Conservation (phyloP, 2,888 invertebrate genomes). For the Clanis bilineata region DNA sequence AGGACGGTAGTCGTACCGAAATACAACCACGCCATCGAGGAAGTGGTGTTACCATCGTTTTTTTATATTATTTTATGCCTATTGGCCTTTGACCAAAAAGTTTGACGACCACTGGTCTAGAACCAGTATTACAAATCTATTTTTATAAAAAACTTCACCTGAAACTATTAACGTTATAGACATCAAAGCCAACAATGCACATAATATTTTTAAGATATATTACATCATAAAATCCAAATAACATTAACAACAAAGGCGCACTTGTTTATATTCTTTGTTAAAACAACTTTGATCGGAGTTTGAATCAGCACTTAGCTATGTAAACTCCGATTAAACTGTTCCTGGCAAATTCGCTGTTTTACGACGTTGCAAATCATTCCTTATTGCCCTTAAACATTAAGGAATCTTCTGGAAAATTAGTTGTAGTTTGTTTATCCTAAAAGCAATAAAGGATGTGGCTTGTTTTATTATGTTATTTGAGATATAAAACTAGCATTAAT, state of each 20-base stretch:
- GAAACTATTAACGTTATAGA: background rate
- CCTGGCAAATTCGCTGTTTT: constrained; percentile 13
- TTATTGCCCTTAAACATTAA: constrained; percentile 13
- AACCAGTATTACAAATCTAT: background rate
- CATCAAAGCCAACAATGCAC: constrained; percentile 8
- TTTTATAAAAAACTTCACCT: background rate
- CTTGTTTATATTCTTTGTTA: constrained; percentile 1
- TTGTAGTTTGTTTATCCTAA: background rate
- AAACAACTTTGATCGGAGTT: constrained; percentile 15
- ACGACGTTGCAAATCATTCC: constrained; percentile 19
- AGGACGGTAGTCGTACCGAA: no score
- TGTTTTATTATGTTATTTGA: background rate
- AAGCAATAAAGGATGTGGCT: background rate
- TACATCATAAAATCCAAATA: constrained; percentile 15
- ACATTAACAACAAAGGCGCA: constrained; percentile 1
- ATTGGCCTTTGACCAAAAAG: no score
- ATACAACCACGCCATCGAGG: no score
- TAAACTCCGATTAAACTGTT: constrained; percentile 10
- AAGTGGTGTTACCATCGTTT: no score
- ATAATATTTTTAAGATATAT: constrained; percentile 14
- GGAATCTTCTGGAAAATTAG: background rate
- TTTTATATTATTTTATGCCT: no score
- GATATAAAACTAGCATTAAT: background rate
- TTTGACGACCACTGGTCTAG: background rate
- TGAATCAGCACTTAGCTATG: constrained; percentile 18